Conservation (phyloP, 2,797 vertebrate genomes). For the Heterohyrax brucei region DNA sequence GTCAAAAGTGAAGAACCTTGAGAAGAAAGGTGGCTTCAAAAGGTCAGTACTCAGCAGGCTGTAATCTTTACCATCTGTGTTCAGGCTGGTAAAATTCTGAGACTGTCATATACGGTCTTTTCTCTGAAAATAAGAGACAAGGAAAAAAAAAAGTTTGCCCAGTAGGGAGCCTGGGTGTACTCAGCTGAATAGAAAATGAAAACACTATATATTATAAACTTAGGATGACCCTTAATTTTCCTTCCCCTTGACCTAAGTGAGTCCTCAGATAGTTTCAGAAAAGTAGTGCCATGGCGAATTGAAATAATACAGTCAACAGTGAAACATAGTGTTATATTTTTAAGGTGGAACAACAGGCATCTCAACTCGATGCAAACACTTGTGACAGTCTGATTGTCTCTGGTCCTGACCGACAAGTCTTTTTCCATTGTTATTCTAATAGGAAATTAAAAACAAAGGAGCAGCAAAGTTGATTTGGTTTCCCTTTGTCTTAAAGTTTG, state of each 20-base stretch:
- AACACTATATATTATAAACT: slow-evolving; percentile 91
- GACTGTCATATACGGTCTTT: slow-evolving; percentile 89
- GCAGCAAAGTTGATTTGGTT: neutral
- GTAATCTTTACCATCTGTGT: slow-evolving; percentile 93
- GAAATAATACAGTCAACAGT: slow-evolving; percentile 87
- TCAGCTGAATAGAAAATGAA: slow-evolving; percentile 91
- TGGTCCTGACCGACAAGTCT: slow-evolving; percentile 30
- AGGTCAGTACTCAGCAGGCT: slow-evolving; percentile 91
- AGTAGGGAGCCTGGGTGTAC: slow-evolving; percentile 90
- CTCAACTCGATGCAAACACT: slow-evolving; percentile 13
- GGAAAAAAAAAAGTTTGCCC: slow-evolving; percentile 88
- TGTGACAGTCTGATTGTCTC: slow-evolving; percentile 39
- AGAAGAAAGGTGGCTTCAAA: slow-evolving; percentile 89
- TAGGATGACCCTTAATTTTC: slow-evolving; percentile 91
- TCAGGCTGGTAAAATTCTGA: slow-evolving; percentile 90
- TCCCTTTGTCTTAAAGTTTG: slow-evolving; percentile 28
- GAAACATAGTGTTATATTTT: slow-evolving; percentile 80
- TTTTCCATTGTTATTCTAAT: slow-evolving; percentile 11
- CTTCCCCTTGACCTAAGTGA: slow-evolving; percentile 90
- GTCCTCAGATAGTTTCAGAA: slow-evolving; percentile 87
- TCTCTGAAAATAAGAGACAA: slow-evolving; percentile 91
- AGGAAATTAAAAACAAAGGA: neutral
- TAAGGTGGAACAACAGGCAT: slow-evolving; percentile 62
- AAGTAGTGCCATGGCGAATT: slow-evolving; percentile 80
- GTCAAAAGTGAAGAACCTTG: slow-evolving; percentile 90